Evolutionary conservation across 2,888 invertebrate species (phyloP).

Genomic region (Notodonta dromedarius): DNA sequence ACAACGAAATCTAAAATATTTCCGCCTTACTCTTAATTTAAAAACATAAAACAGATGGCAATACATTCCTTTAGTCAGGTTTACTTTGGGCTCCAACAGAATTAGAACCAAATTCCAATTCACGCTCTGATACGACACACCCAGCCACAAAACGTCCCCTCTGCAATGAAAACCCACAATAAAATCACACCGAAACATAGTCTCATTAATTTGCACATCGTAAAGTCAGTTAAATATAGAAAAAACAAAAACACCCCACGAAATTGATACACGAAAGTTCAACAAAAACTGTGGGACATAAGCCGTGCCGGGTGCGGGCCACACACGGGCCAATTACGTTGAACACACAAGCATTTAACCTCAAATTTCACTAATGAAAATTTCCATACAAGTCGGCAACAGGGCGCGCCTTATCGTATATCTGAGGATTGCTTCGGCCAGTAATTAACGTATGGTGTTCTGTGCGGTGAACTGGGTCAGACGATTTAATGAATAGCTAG

Average conservation of each 20-base stretch:
- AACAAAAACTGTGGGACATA: conserved; percentile 66
- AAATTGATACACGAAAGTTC: conserved; percentile 63
- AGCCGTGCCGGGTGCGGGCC: conserved; percentile 56
- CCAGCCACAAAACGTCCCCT: not conserved
- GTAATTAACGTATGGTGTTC: conserved; percentile 68
- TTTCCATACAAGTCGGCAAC: conserved; percentile 61
- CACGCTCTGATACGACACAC: no score
- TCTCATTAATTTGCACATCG: conserved; percentile 34
- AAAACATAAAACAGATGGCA: no score
- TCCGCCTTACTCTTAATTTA: no score
- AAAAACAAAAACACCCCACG: conserved; percentile 36
- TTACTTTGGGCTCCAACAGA: no score
- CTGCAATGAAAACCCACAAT: conserved; percentile 9
- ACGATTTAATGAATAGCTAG: conserved; percentile 18
- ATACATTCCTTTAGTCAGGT: no score
- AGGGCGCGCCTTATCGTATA: conserved; percentile 78
- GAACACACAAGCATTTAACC: conserved; percentile 79
- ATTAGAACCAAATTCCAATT: no score
- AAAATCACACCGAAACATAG: conserved; percentile 20
- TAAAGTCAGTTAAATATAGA: conserved; percentile 37
- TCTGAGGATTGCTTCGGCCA: conserved; percentile 70
- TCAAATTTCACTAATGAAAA: conserved; percentile 81
- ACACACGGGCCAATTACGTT: conserved; percentile 79
- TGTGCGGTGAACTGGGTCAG: conserved; percentile 23
- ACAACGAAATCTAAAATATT: no score